phyloP scores from a whole-genome alignment of 2,888 invertebrate species.

The Drosophila ezoana region DNA sequence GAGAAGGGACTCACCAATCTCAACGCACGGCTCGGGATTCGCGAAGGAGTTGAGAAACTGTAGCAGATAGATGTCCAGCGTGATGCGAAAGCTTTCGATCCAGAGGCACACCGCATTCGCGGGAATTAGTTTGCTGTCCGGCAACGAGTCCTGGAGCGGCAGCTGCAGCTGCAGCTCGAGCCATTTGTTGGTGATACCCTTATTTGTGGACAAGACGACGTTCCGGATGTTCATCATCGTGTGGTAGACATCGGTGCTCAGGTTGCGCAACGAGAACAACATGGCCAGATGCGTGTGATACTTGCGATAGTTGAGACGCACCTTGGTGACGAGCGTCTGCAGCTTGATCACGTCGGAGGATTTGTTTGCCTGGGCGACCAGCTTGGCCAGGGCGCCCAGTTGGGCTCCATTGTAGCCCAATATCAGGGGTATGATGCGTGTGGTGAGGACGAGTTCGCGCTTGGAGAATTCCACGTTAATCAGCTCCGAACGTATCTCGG shows the following conservation, averaged over 20 bases:
- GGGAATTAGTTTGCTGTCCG: slow-evolving; percentile 19
- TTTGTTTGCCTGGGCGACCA: slow-evolving; percentile 39
- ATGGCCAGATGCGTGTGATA: slow-evolving; percentile 64
- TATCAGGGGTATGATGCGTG: slow-evolving; percentile 55
- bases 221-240: slow-evolving; percentile 62
- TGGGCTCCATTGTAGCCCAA: slow-evolving; percentile 34
- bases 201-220: slow-evolving; percentile 59
- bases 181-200: slow-evolving; percentile 71
- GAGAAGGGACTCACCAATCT: slow-evolving; percentile 38
- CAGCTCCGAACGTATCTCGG: slow-evolving; percentile 72
- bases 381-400: slow-evolving; percentile 35
- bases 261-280: slow-evolving; percentile 55
- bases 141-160: slow-evolving; percentile 35
- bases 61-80: slow-evolving; percentile 69
- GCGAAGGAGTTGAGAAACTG: slow-evolving; percentile 76
- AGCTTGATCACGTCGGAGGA: slow-evolving; percentile 63
- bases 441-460: slow-evolving; percentile 67
- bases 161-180: slow-evolving; percentile 77
- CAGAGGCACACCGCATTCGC: slow-evolving; percentile 74
- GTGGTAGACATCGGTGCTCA: slow-evolving; percentile 67
- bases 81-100: slow-evolving; percentile 75
- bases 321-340: slow-evolving; percentile 61
- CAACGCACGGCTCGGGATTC: slow-evolving; percentile 24
- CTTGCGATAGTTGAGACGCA: slow-evolving; percentile 49
- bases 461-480: slow-evolving; percentile 80